Conservation (phyloP, 2,888 invertebrate genomes). For the Drosophila birchii region DNA sequence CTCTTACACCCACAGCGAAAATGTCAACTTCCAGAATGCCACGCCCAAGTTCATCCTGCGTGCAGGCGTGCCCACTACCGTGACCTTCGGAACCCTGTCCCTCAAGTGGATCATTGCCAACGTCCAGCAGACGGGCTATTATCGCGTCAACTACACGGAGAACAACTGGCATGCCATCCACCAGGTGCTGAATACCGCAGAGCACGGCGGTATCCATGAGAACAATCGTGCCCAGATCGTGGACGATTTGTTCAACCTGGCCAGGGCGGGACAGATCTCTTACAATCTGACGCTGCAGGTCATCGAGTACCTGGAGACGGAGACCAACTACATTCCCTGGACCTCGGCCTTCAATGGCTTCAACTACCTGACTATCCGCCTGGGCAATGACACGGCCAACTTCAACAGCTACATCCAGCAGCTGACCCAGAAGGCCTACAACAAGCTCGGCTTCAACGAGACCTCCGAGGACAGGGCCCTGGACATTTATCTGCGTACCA, state of each 20-base stretch:
- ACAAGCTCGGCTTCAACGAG: slow-evolving; percentile 85
- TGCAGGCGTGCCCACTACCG: neutral
- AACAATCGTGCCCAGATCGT: slow-evolving; percentile 91
- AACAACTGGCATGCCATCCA: slow-evolving; percentile 87
- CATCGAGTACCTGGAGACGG: slow-evolving; percentile 88
- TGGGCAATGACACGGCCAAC: slow-evolving; percentile 71
- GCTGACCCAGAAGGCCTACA: slow-evolving; percentile 85
- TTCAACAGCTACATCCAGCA: slow-evolving; percentile 84
- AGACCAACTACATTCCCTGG: slow-evolving; percentile 92
- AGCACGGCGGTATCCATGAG: slow-evolving; percentile 86
- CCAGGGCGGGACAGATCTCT: slow-evolving; percentile 87
- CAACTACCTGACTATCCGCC: slow-evolving; percentile 80
- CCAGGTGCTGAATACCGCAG: slow-evolving; percentile 25
- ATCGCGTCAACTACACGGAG: slow-evolving; percentile 89
- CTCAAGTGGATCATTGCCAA: slow-evolving; percentile 81
- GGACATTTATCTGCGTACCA: slow-evolving; percentile 87
- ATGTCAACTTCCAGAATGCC: slow-evolving; percentile 66
- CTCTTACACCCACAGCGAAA: slow-evolving; percentile 75
- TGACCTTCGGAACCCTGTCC: neutral
- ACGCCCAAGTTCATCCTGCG: slow-evolving; percentile 71
- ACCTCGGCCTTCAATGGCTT: slow-evolving; percentile 87
- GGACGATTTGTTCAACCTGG: slow-evolving; percentile 91
- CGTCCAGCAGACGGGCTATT: slow-evolving; percentile 85
- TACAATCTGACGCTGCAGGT: slow-evolving; percentile 89
- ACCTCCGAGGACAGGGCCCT: slow-evolving; percentile 85